Conservation (phyloP, 2,113 vertebrate species). For the Melanotaenia duboulayi region DNA sequence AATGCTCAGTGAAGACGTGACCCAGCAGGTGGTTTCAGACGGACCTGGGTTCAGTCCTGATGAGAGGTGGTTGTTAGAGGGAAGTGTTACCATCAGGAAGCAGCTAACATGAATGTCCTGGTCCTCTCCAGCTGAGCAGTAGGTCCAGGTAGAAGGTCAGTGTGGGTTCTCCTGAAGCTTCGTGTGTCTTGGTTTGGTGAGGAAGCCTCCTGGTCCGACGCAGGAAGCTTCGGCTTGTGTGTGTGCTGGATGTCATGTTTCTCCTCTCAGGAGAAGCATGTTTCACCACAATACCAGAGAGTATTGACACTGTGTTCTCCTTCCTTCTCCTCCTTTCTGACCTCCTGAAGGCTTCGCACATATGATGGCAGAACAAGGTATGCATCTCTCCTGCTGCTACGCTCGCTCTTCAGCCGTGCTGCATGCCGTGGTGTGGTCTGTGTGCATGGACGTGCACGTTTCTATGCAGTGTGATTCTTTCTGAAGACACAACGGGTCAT, state of each 20-base stretch:
- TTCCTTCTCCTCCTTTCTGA: conserved; percentile 40
- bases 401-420: conserved; percentile 6
- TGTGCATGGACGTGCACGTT: conserved; percentile 8
- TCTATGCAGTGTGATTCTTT: too few relatives aligned
- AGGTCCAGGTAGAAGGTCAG: not conserved
- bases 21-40: too few relatives aligned
- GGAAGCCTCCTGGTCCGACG: conserved; percentile 52
- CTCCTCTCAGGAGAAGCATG: conserved; percentile 58
- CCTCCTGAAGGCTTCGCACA: conserved; percentile 90
- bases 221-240: conserved; percentile 52
- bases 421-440: conserved; percentile 27
- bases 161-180: not conserved
- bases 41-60: too few relatives aligned
- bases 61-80: too few relatives aligned
- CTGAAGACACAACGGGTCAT: too few relatives aligned
- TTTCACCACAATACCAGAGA: conserved; percentile 73
- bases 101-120: too few relatives aligned
- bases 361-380: conserved; percentile 99
- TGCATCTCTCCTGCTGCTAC: conserved; percentile 53
- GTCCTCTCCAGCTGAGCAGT: too few relatives aligned
- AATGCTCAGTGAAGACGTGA: too few relatives aligned
- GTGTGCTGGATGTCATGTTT: conserved; percentile 76
- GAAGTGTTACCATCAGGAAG: too few relatives aligned
- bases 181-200: conserved; percentile 4
- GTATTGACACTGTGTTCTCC: conserved; percentile 74